Evolutionary conservation across 2,797 vertebrate species (phyloP).

Genomic region (Mus minutoides): DNA sequence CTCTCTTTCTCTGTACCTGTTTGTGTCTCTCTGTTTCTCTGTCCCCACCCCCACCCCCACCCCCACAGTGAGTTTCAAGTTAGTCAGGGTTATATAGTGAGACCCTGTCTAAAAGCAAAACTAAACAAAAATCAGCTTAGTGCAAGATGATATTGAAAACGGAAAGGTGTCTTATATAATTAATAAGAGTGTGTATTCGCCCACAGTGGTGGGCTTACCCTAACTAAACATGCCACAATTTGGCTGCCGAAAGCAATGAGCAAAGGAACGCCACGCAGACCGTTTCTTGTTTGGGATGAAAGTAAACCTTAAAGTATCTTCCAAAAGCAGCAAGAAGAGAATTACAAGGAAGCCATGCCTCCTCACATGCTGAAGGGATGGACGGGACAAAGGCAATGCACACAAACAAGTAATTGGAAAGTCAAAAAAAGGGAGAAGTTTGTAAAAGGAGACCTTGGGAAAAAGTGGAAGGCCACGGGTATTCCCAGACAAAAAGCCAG

Average conservation of each 20-base stretch:
- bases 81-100: background rate
- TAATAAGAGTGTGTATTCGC: background rate
- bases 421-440: background rate
- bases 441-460: background rate
- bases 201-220: background rate
- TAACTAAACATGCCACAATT: background rate
- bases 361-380: no score
- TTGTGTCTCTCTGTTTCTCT: background rate
- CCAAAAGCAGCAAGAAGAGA: constrained; percentile 11
- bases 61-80: background rate
- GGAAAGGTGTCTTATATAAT: background rate
- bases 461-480: background rate
- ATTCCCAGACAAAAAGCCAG: background rate
- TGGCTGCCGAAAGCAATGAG: background rate
- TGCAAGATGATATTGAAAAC: constrained; percentile 6
- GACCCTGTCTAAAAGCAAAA: background rate
- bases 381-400: background rate
- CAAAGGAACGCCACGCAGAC: background rate
- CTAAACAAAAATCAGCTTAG: background rate
- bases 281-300: background rate
- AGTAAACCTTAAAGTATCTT: background rate
- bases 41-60: no score
- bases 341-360: background rate
- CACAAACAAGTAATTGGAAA: background rate
- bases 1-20: background rate